These are phyloP conservation scores for Zaprionus taronus DNA, from an alignment of 1,140 invertebrate species.

Conservation along the genomic window DNA sequence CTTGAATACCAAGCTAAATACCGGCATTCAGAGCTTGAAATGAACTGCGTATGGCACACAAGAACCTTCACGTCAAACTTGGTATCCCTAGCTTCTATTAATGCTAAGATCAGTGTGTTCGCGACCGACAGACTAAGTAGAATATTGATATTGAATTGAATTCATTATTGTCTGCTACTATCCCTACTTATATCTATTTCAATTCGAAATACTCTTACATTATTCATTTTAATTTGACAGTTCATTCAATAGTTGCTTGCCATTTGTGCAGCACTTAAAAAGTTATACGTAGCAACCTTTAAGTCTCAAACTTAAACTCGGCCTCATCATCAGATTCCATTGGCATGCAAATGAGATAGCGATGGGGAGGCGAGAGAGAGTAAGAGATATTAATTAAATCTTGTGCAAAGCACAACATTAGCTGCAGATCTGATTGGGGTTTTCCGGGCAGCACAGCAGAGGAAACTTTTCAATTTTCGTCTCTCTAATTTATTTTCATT, in stretches of 20 bases:
- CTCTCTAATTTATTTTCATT: slow-evolving; percentile 45
- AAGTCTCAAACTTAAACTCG: background rate
- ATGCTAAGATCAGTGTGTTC: background rate
- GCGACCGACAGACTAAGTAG: background rate
- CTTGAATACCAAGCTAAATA: no score
- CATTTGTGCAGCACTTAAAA: slow-evolving; percentile 9
- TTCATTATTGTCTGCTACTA: no score
- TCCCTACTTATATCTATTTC: no score
- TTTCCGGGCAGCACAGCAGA: background rate
- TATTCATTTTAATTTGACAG: background rate
- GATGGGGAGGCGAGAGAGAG: background rate
- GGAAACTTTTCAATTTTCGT: slow-evolving; percentile 44
- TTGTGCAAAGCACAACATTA: slow-evolving; percentile 33
- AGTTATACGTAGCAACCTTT: slow-evolving; percentile 18
- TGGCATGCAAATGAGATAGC: slow-evolving; percentile 33
- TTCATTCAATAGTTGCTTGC: background rate
- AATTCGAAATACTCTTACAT: no score
- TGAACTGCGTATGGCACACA: background rate
- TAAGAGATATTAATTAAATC: slow-evolving; percentile 42
- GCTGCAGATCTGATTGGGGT: slow-evolving; percentile 26
- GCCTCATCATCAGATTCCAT: slow-evolving; percentile 11
- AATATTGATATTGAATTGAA: no score
- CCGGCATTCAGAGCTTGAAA: background rate
- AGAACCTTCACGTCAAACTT: background rate
- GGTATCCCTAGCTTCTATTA: background rate